Conservation (phyloP, 2,113 vertebrate genomes). For the Motacilla tschutschensis region DNA sequence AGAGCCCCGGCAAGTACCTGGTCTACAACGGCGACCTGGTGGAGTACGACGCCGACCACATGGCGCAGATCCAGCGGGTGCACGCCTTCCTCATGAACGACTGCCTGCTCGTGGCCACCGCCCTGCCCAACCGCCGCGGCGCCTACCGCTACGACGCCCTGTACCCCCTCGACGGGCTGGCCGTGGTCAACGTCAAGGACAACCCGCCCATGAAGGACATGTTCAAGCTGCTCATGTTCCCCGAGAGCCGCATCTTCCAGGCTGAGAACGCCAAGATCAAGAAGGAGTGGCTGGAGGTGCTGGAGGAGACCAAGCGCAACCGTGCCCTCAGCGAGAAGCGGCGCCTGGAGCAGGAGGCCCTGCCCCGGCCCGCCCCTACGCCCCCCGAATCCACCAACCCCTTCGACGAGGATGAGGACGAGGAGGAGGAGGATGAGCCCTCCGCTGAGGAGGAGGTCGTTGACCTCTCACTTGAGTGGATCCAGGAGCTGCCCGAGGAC, state of each 20-base stretch:
- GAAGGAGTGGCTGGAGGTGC: constrained; percentile 96
- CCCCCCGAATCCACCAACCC: constrained; percentile 82
- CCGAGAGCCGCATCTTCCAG: constrained; percentile 95
- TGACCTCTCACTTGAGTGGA: constrained; percentile 90
- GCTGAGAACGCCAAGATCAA: constrained; percentile 98
- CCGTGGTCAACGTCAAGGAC: constrained; percentile 96
- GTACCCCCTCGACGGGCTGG: constrained; percentile 91
- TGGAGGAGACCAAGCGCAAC: constrained; percentile 93
- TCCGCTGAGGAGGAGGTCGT: constrained; percentile 75
- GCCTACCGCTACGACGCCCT: constrained; percentile 90
- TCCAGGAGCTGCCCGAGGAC: constrained; percentile 95
- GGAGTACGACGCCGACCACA: constrained; percentile 94
- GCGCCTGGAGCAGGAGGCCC: constrained; percentile 84
- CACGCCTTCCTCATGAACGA: constrained; percentile 98
- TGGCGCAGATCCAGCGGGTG: constrained; percentile 91
- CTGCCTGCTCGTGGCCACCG: constrained; percentile 90
- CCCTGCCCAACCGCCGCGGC: constrained; percentile 87
- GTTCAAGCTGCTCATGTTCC: constrained; percentile 99
- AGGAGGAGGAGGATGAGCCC: constrained; percentile 67
- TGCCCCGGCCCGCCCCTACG: constrained; percentile 25
- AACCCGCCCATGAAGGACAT: constrained; percentile 98
- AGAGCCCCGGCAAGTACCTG: constrained; percentile 90
- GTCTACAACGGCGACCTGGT: constrained; percentile 95
- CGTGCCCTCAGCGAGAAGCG: constrained; percentile 83
- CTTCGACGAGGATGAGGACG: constrained; percentile 73